Evolutionary conservation across 2,113 vertebrate species (phyloP).

Genomic region (Ploceus nigricollis): DNA sequence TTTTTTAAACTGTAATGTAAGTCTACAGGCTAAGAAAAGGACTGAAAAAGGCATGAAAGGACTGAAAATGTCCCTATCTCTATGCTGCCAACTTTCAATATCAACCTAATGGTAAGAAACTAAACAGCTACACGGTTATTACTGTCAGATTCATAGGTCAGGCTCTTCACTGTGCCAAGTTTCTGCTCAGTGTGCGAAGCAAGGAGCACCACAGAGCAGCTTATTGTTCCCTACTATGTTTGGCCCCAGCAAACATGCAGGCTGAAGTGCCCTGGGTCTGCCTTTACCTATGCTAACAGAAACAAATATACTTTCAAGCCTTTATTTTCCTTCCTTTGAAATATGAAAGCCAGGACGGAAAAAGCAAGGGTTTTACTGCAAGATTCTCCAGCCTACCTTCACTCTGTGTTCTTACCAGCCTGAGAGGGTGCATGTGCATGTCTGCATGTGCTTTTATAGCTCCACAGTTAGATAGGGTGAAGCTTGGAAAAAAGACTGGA

Average conservation of each 20-base stretch:
- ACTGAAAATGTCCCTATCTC: background rate
- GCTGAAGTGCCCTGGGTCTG: background rate
- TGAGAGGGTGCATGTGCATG: too few relatives aligned
- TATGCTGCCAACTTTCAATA: background rate
- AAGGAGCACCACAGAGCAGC: background rate
- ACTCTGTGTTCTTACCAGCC: background rate
- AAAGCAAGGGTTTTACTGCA: background rate
- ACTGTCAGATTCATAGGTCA: background rate
- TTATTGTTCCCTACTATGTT: background rate
- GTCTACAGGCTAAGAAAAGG: background rate
- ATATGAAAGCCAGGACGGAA: background rate
- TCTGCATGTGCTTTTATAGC: background rate
- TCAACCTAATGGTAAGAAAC: background rate
- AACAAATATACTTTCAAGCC: background rate
- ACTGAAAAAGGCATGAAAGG: background rate
- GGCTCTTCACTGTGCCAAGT: background rate
- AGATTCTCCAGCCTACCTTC: background rate
- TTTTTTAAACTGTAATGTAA: background rate
- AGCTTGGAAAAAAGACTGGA: background rate
- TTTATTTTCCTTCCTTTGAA: background rate
- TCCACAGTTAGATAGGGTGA: background rate
- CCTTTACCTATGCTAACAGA: background rate
- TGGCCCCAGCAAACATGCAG: background rate
- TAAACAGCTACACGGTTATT: background rate
- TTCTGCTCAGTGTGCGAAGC: background rate